These are phyloP conservation scores for Onthophagus taurus DNA, from an alignment of 1,140 invertebrate species.

Conservation along the genomic window DNA sequence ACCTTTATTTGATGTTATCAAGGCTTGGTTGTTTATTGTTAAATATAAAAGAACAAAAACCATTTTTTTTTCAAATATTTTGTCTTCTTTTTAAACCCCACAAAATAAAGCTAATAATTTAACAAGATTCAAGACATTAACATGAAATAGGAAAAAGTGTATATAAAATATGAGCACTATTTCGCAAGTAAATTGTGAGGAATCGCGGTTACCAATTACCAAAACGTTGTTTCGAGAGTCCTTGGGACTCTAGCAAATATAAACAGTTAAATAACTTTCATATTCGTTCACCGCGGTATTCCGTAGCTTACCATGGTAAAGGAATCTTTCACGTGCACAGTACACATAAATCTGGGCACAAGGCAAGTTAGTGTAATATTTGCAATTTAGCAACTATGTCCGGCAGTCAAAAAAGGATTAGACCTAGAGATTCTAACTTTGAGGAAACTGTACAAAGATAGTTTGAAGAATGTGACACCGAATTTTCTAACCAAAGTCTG, in stretches of 20 bases:
- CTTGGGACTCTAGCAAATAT: constrained; percentile 11
- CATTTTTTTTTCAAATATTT: too few relatives aligned
- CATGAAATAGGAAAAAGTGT: too few relatives aligned
- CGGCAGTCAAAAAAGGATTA: constrained; percentile 10
- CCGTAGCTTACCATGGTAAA: constrained; percentile 8
- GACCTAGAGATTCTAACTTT: constrained; percentile 11
- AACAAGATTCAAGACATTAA: too few relatives aligned
- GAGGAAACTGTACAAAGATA: constrained; percentile 9
- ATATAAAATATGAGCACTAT: too few relatives aligned
- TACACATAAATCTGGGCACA: constrained; percentile 10
- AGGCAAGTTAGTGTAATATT: constrained; percentile 13
- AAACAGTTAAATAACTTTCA: constrained; percentile 12
- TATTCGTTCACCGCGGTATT: constrained; percentile 2
- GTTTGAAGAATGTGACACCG: constrained; percentile 10
- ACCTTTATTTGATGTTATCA: too few relatives aligned
- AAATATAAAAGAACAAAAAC: too few relatives aligned
- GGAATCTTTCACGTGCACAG: constrained; percentile 9
- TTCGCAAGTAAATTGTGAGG: too few relatives aligned
- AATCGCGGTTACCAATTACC: too few relatives aligned
- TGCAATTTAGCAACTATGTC: constrained; percentile 13
- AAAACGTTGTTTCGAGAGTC: too few relatives aligned
- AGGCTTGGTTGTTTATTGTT: too few relatives aligned
- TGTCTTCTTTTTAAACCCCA: too few relatives aligned
- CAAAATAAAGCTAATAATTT: too few relatives aligned
- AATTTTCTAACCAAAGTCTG: constrained; percentile 9